Evolutionary conservation across 2,888 invertebrate species (phyloP), one percentile per base, ranked within the genome.

Genomic region (Apomyelois bistriatella): DNA sequence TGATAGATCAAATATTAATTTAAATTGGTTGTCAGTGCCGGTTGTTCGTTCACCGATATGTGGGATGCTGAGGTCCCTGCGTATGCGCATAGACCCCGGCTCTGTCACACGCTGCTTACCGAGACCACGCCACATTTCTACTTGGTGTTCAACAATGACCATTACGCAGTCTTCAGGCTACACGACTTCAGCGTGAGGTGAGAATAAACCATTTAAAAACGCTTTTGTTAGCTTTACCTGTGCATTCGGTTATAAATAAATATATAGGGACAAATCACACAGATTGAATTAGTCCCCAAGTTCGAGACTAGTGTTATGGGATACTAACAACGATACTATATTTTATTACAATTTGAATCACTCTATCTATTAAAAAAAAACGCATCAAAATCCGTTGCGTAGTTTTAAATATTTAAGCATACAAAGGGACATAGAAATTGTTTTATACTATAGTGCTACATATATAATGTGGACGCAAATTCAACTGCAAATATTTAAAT

Each of bases 131-230:
- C 81, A 0, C 85, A 88, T 37, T 82, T 87, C 66, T 87, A 85
- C 59, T 75, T 69, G 0, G 74, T 86, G n/a, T 90, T 81, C 66
- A 57, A 70, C 3, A 83, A 86, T 57, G 36, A 56, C 0, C 70
- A 76, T 1, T 89, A 85, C 58, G 68, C 78, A 0, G 87, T 90
- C 1, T 82, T 82, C 61, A 65, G 76, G 8, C 59, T 89, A 0
- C 86, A 90, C 56, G 89, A 90, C 55, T 70, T 76, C 48, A 82
- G 85, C 40, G 81, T 87, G 1, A 60, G 74, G 87, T 87, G 38
- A 7, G 28, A 7, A 7, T 7, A 7, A 7, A 7, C 28, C 4
- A 32, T 32, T 9, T 10, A 32, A 28, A 22, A 28, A 8, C 15
- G 3, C n/a, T n/a, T 9, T 43, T 28, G 17, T 16, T 22, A 17